phyloP scores from a whole-genome alignment of 2,888 invertebrate species.

The Heliothis peltigera region DNA sequence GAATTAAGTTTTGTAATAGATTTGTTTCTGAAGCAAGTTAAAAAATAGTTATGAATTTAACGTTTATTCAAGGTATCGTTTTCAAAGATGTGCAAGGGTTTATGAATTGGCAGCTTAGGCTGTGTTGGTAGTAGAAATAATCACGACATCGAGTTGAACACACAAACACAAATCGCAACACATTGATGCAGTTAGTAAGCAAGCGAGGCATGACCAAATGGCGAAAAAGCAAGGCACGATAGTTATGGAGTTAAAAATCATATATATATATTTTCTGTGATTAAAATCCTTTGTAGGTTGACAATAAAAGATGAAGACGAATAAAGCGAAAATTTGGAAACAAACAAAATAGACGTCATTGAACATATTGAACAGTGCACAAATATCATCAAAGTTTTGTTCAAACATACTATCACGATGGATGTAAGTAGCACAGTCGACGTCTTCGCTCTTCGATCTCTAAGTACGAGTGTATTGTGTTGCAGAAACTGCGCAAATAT shows the following conservation, averaged over 20 bases:
- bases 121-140: constrained; percentile 46
- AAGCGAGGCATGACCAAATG: constrained; percentile 71
- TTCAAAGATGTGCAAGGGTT: constrained; percentile 31
- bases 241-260: constrained; percentile 16
- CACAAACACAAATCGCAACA: constrained; percentile 89
- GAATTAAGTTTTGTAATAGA: constrained; percentile 18
- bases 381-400: constrained; percentile 69
- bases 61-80: constrained; percentile 4
- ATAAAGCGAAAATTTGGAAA: constrained; percentile 46
- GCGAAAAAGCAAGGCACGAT: constrained; percentile 45
- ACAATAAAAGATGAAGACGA: constrained; percentile 42
- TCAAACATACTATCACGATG: constrained; percentile 83
- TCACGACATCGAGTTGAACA: constrained; percentile 74
- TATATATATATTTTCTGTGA: not conserved
- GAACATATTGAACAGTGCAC: constrained; percentile 80
- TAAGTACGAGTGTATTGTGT: constrained; percentile 89
- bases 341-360: constrained; percentile 56
- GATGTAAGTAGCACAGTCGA: constrained; percentile 82
- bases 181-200: constrained; percentile 75
- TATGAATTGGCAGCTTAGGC: constrained; percentile 31
- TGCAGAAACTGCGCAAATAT: constrained; percentile 86
- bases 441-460: constrained; percentile 83
- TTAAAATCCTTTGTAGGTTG: constrained; percentile 18
- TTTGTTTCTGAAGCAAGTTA: constrained; percentile 25
- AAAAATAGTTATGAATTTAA: not conserved